phyloP scores from a whole-genome alignment of 2,888 invertebrate species.

The Hirudinaria manillensis region DNA sequence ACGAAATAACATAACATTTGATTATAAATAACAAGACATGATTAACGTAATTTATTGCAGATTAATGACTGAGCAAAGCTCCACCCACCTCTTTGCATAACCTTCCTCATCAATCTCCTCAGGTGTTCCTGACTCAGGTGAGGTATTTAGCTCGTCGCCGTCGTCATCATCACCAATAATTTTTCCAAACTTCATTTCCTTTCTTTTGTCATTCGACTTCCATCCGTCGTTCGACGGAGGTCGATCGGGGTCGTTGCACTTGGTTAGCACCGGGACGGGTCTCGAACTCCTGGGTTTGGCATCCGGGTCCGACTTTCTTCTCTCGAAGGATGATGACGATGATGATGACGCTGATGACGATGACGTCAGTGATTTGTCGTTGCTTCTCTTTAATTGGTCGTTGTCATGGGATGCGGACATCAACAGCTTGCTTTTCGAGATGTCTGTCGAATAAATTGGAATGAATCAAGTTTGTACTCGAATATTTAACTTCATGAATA shows the following conservation, averaged over 20 bases:
- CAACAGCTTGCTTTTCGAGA: neutral
- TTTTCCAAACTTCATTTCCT: neutral
- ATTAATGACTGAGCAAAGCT: neutral
- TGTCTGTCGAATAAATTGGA: neutral
- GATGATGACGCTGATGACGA: neutral
- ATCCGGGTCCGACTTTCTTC: constrained; percentile 9
- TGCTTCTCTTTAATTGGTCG: no score
- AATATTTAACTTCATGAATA: neutral
- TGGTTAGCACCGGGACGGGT: neutral
- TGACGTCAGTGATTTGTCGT: neutral
- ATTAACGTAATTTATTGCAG: no score
- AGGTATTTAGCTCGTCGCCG: neutral
- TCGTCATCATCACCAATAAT: neutral
- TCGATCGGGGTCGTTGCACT: neutral
- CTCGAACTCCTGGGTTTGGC: neutral
- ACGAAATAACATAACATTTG: no score
- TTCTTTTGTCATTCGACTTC: neutral
- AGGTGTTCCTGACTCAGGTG: neutral
- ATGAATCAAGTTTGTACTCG: neutral
- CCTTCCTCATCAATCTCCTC: constrained; percentile 6
- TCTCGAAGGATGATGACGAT: constrained; percentile 15
- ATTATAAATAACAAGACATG: no score
- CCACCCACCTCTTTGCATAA: neutral
- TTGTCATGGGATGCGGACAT: neutral
- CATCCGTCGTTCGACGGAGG: neutral